Conservation (phyloP, 92 coral and sea anemone species). For the Porites evermanni region DNA sequence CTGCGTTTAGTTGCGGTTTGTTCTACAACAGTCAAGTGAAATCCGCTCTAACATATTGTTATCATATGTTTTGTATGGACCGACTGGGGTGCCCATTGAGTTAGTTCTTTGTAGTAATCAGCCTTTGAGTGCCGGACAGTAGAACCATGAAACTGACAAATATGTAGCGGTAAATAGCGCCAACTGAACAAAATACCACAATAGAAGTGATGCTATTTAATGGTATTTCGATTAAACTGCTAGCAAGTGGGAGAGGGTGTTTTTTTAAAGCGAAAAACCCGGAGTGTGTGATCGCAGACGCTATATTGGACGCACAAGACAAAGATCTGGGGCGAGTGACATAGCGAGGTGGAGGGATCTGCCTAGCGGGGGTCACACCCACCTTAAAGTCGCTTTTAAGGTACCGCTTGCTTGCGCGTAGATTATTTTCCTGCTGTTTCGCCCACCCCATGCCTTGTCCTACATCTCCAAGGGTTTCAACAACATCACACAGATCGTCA, state of each 20-base stretch:
- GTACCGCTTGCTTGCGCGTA: constrained; percentile 56
- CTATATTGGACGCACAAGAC: constrained; percentile 27
- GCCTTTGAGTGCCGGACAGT: constrained; percentile 33
- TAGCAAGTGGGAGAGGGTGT: background rate
- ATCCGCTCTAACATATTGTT: constrained; percentile 25
- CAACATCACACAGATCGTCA: constrained; percentile 47
- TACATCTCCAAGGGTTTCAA: constrained; percentile 47
- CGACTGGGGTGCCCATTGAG: constrained; percentile 23
- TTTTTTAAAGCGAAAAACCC: constrained; percentile 11
- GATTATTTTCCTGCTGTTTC: constrained; percentile 53
- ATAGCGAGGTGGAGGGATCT: constrained; percentile 20
- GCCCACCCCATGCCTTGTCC: constrained; percentile 66
- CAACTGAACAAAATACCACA: background rate
- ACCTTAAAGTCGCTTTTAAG: constrained; percentile 65
- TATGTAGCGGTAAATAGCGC: constrained; percentile 4
- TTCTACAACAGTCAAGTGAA: constrained; percentile 23
- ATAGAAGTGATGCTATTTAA: background rate
- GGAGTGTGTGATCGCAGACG: constrained; percentile 19
- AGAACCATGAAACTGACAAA: constrained; percentile 23
- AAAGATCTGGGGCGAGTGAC: constrained; percentile 22
- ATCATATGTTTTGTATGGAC: constrained; percentile 20
- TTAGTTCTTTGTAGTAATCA: constrained; percentile 29
- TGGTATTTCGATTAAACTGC: too few species aligned
- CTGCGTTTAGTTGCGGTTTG: constrained; percentile 17
- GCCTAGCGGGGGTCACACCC: constrained; percentile 4